Evolutionary conservation across 2,113 vertebrate species (phyloP), one percentile per base, ranked within the genome.

Genomic region (Synchiropus splendidus): DNA sequence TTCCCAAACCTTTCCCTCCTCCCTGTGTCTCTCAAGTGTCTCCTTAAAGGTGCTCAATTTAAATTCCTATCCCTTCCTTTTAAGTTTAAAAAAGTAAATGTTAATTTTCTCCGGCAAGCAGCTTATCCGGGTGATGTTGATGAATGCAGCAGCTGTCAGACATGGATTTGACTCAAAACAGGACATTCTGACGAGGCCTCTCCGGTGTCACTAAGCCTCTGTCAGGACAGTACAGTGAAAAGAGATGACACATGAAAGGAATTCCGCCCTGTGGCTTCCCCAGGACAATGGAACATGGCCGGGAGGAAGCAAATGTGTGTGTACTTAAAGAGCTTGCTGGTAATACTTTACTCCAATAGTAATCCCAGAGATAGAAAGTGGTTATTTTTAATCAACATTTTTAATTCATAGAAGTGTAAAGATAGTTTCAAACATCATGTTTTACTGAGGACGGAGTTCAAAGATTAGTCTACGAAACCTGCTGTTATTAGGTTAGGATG

Each of bases 101-200:
- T 70, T 69, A 70, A 82, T 81, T 83, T 80, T 61, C 63, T 56
- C 79, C 76, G 75, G 70, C 80, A 81, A 79, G 75, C 57, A 77
- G 79, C 79, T 83, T 83, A 86, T 77, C 78, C 70, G 63, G n/a
- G 64, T 72, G 76, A 82, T 79, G 75, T 60, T 57, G 73, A 70
- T 78, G 74, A 78, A 73, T 47, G 58, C 50, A 62, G 65, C 75
- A 72, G 72, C 77, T 77, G 67, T 62, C 72, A 72, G 64, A 61
- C 73, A 63, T 54, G 76, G 64, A 70, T 78, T 68, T 68, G 61
- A 74, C 66, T 76, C 58, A 81, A 79, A 81, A 74, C 76, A 72
- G 74, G 60, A 70, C 61, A 58, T 60, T 64, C 50, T 58, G 69
- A 57, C 16, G 43, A 49, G 49, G 51, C 61, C 46, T 77, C 65